These are phyloP conservation scores for Cybosia mesomella DNA, from an alignment of 2,888 invertebrate genomes.

Conservation along the genomic window DNA sequence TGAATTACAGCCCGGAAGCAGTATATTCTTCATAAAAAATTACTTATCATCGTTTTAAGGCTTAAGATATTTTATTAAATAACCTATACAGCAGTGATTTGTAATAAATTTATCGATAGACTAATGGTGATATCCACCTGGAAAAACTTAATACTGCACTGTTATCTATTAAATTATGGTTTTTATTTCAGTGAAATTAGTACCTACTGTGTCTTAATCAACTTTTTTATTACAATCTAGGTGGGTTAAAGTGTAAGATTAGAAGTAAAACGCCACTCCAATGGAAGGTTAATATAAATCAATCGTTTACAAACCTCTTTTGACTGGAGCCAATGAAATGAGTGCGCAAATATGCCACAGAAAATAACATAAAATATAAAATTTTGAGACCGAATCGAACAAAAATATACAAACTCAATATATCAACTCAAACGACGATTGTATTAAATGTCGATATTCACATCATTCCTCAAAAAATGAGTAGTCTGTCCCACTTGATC, in stretches of 20 bases:
- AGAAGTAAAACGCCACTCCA: conserved; percentile 61
- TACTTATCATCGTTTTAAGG: conserved; percentile 21
- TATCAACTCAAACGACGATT: neutral
- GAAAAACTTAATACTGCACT: conserved; percentile 60
- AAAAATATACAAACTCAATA: conserved; percentile 40
- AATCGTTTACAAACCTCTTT: conserved; percentile 57
- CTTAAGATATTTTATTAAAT: conserved; percentile 8
- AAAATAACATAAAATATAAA: conserved; percentile 56
- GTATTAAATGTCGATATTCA: neutral
- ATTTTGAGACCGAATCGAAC: conserved; percentile 36
- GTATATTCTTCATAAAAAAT: too few relatives aligned
- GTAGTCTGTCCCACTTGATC: conserved; percentile 56
- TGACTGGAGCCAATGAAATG: conserved; percentile 59
- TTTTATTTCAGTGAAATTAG: conserved; percentile 55
- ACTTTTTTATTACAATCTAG: conserved; percentile 55
- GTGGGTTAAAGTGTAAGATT: conserved; percentile 54
- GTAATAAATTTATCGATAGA: conserved; percentile 29
- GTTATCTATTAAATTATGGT: conserved; percentile 65
- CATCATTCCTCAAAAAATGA: conserved; percentile 9
- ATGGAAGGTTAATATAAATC: conserved; percentile 47
- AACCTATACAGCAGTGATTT: neutral
- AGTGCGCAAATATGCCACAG: conserved; percentile 63
- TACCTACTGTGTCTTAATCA: conserved; percentile 55
- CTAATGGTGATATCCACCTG: conserved; percentile 55
- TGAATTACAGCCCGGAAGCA: too few relatives aligned